These are phyloP conservation scores for Horisme vitalbata DNA, from an alignment of 2,888 invertebrate genomes.

Conservation along the genomic window DNA sequence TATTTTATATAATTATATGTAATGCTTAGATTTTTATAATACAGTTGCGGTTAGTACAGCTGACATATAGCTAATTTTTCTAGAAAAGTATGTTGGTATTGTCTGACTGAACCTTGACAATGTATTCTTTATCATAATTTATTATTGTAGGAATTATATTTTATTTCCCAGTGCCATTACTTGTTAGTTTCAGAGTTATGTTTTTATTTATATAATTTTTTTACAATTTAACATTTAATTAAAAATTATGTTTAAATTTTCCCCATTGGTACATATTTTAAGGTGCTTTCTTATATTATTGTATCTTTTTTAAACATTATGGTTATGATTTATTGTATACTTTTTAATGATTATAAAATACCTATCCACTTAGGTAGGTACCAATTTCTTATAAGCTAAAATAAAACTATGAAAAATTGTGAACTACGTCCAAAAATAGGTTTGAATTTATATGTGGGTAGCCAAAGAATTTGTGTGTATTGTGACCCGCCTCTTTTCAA, in stretches of 20 bases:
- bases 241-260: neutral
- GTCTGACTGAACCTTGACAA: too few relatives aligned
- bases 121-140: too few relatives aligned
- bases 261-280: neutral
- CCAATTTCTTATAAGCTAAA: too few relatives aligned
- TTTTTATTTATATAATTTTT: neutral
- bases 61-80: too few relatives aligned
- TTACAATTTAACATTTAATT: neutral
- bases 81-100: too few relatives aligned
- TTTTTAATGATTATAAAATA: too few relatives aligned
- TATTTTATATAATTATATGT: constrained; percentile 1
- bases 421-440: constrained; percentile 20
- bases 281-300: neutral
- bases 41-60: too few relatives aligned
- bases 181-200: neutral
- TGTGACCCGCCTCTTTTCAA: constrained; percentile 39
- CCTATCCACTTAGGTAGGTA: too few relatives aligned
- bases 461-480: constrained; percentile 50
- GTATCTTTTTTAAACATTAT: neutral
- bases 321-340: neutral
- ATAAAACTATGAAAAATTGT: constrained; percentile 1
- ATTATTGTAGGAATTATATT: neutral
- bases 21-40: constrained; percentile 14
- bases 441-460: constrained; percentile 30
- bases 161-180: constrained; percentile 19